Evolutionary conservation across 1,140 invertebrate species (phyloP).

Genomic region (Glomeris maerens): DNA sequence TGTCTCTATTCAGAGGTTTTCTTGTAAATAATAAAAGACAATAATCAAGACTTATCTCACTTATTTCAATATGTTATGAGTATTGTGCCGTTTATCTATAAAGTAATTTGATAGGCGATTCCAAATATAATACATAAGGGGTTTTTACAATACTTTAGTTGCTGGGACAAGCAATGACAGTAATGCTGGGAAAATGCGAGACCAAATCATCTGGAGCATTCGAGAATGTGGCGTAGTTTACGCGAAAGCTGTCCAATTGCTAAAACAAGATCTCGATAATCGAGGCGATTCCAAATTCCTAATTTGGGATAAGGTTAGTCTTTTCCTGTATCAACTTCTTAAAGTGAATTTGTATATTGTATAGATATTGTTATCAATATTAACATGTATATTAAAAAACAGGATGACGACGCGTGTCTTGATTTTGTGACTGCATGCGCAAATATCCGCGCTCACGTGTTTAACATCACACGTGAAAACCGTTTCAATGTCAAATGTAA

Average conservation of each 20-base stretch:
- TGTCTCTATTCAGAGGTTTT: too few species aligned
- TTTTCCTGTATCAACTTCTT: background rate
- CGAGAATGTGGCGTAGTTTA: constrained; percentile 63
- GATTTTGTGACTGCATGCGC: constrained; percentile 92
- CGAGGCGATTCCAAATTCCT: constrained; percentile 58
- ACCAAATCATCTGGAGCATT: constrained; percentile 70
- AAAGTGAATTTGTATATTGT: constrained; percentile 7
- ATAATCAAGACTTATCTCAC: too few species aligned
- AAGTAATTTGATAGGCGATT: too few species aligned
- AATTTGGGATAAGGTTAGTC: constrained; percentile 75
- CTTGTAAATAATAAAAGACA: too few species aligned
- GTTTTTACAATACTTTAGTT: constrained; percentile 23
- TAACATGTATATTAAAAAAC: background rate
- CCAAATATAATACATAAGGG: background rate
- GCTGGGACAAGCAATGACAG: constrained; percentile 31
- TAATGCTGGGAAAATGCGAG: constrained; percentile 36
- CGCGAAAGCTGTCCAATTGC: constrained; percentile 46
- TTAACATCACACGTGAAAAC: constrained; percentile 72
- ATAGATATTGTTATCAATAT: constrained; percentile 12
- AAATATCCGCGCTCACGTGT: constrained; percentile 84
- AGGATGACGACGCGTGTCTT: constrained; percentile 82
- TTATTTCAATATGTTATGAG: background rate
- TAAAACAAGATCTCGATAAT: constrained; percentile 37
- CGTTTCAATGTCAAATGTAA: constrained; percentile 92
- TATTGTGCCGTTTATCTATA: too few species aligned